Evolutionary conservation across 2,797 vertebrate species (phyloP).

Genomic region (Galagoides demidoff): DNA sequence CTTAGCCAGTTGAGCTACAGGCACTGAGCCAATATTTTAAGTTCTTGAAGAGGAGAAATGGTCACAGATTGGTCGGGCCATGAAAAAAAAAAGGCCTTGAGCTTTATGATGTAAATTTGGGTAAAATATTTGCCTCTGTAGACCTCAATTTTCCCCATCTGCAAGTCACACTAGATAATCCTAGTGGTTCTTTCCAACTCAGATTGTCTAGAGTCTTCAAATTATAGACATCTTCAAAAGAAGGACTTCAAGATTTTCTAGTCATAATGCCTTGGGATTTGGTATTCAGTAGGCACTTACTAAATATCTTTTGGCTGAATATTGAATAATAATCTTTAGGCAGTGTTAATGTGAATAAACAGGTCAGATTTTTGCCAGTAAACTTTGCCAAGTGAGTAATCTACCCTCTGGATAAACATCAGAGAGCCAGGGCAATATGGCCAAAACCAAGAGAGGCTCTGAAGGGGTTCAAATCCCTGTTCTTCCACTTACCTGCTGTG

Average conservation of each 20-base stretch:
- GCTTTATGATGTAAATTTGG: neutral
- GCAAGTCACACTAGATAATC: neutral
- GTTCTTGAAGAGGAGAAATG: neutral
- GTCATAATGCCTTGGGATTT: neutral
- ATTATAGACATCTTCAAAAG: neutral
- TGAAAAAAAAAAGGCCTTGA: neutral
- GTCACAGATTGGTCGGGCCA: neutral
- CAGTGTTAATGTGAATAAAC: neutral
- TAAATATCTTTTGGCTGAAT: neutral
- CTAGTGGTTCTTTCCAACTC: neutral
- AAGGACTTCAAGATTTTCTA: neutral
- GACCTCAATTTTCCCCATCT: neutral
- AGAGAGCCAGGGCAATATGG: neutral
- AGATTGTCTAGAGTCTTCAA: neutral
- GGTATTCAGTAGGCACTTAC: neutral
- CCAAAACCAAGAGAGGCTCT: neutral
- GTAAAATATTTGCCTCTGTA: neutral
- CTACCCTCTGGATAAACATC: neutral
- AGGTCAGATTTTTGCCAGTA: neutral
- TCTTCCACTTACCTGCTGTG: neutral
- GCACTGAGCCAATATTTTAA: too few species aligned
- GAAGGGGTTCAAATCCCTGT: neutral
- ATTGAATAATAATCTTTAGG: neutral
- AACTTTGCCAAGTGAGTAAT: neutral
- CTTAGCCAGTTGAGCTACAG: too few species aligned